These are phyloP conservation scores for Caiman crocodilus DNA, from an alignment of 2,797 vertebrate species.

Conservation along the genomic window DNA sequence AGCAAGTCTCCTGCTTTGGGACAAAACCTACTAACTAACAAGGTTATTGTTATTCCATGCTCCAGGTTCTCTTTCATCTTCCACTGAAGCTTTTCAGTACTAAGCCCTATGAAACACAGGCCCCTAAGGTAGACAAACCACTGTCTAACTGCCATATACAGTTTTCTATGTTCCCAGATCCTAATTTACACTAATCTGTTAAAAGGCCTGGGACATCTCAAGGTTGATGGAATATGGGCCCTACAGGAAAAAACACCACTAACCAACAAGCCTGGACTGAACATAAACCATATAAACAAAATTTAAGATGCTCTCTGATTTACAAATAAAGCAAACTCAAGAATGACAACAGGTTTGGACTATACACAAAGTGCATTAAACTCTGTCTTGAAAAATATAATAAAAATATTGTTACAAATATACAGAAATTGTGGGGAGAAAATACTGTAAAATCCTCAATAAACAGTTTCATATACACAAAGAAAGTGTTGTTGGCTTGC, in stretches of 20 bases:
- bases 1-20: no score
- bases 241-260: no score
- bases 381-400: not conserved
- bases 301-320: not conserved
- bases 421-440: no score
- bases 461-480: not conserved
- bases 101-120: not conserved
- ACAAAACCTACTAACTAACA: no score
- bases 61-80: not conserved
- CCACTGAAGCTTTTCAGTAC: not conserved
- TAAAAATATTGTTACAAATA: no score
- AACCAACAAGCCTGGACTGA: no score
- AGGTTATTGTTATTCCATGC: no score
- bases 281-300: no score
- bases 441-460: not conserved
- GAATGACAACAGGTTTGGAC: not conserved
- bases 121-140: not conserved
- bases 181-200: not conserved
- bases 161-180: accelerated
- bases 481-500: not conserved
- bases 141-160: not conserved
- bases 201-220: not conserved
- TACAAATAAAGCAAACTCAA: not conserved
- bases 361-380: not conserved
- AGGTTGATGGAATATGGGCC: accelerated